Conservation (phyloP, 2,888 invertebrate genomes). For the Tholera decimalis region DNA sequence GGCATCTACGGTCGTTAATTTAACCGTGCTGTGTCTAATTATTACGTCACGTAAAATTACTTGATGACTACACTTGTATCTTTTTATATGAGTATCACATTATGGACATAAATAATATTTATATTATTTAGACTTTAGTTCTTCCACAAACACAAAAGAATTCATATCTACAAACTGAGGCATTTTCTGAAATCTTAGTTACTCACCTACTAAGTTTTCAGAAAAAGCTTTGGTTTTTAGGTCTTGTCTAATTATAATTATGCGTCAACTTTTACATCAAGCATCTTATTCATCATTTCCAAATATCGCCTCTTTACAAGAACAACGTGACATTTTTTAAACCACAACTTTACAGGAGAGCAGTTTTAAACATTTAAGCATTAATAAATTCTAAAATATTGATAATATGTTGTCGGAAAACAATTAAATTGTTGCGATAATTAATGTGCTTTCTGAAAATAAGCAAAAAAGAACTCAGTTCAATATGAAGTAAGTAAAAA, state of each 20-base stretch:
- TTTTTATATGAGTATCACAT: conserved; percentile 14
- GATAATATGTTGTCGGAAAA: too few species aligned
- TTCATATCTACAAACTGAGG: not conserved
- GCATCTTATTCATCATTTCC: too few species aligned
- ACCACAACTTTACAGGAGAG: too few species aligned
- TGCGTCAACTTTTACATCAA: conserved; percentile 4
- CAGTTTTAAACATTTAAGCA: too few species aligned
- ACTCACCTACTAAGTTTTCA: not conserved
- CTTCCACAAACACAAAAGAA: not conserved
- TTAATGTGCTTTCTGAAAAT: too few species aligned
- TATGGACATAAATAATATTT: conserved; percentile 1
- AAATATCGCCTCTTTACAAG: too few species aligned
- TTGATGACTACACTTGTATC: conserved; percentile 6
- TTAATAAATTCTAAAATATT: too few species aligned
- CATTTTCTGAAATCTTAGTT: not conserved
- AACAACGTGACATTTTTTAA: too few species aligned
- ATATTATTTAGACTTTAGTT: too few species aligned
- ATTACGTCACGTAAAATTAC: conserved; percentile 41
- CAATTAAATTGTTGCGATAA: too few species aligned
- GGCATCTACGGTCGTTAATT: conserved; percentile 6
- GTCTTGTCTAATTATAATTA: not conserved
- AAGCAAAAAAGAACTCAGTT: too few species aligned
- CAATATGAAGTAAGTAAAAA: too few species aligned
- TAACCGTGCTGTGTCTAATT: conserved; percentile 11
- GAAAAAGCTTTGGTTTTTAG: not conserved